These are phyloP conservation scores for Brachycybe producta DNA, from an alignment of 2,888 invertebrate genomes.

Conservation along the genomic window DNA sequence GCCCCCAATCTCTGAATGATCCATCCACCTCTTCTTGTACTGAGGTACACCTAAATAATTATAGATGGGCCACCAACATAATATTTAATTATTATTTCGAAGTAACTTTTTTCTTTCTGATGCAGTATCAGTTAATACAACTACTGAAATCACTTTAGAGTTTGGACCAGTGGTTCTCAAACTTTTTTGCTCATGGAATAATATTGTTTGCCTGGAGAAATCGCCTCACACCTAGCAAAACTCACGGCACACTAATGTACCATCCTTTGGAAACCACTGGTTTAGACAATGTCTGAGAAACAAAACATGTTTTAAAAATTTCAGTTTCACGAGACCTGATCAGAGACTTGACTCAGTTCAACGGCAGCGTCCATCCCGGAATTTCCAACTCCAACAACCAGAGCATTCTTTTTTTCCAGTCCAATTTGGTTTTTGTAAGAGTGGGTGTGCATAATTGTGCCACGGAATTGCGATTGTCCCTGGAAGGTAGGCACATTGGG, in stretches of 20 bases:
- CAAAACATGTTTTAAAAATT: neutral
- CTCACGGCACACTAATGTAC: no score
- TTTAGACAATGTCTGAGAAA: neutral
- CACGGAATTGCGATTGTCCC: constrained; percentile 28
- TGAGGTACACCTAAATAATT: constrained; percentile 33
- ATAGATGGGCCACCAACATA: no score
- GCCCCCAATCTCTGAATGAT: constrained; percentile 32
- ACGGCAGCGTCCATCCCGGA: constrained; percentile 38
- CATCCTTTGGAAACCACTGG: neutral
- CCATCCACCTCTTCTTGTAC: constrained; percentile 38
- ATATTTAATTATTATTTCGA: no score
- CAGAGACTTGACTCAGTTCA: constrained; percentile 28
- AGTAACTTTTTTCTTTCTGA: no score
- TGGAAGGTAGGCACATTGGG: constrained; percentile 34
- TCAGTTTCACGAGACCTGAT: constrained; percentile 1
- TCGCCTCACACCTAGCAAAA: no score
- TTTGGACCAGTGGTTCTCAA: no score
- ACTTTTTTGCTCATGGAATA: no score
- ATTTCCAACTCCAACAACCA: constrained; percentile 38
- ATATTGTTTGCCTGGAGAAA: no score
- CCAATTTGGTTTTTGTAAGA: constrained; percentile 27
- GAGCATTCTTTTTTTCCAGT: constrained; percentile 33
- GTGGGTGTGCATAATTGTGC: constrained; percentile 28
- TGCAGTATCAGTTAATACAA: no score
- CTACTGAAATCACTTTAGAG: no score